A percentile compares a stretch with the other conserved stretches of the same genome.
phyloP scores from a whole-genome alignment of 35 echinoderm and acorn worm genomes.

The Hemicentrotus pulcherrimus region DNA sequence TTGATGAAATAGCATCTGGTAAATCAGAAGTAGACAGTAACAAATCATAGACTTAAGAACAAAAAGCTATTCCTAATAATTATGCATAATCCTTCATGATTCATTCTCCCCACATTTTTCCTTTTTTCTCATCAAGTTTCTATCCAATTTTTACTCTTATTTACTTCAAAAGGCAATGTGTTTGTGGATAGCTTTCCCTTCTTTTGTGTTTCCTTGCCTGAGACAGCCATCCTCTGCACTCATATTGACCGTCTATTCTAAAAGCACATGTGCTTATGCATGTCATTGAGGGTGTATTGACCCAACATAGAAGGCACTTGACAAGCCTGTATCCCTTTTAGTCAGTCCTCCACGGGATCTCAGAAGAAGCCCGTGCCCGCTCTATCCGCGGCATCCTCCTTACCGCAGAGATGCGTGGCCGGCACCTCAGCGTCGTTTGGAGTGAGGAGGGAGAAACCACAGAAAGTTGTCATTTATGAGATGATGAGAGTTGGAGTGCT shows the following conservation, averaged over 20 bases:
- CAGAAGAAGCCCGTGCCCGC: not conserved
- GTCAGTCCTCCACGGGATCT: not conserved
- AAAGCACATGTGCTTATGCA: slow-evolving; percentile 1
- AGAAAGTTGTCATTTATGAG: not conserved
- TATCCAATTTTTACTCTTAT: too few species aligned
- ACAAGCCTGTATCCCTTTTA: not conserved
- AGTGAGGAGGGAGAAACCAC: not conserved
- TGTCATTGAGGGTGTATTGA: slow-evolving; percentile 2
- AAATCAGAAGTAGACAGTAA: too few species aligned
- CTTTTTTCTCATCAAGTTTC: too few species aligned
- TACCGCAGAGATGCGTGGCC: not conserved
- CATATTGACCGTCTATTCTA: not conserved
- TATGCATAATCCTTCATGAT: too few species aligned
- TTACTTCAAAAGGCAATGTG: not conserved
- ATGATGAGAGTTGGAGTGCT: not conserved
- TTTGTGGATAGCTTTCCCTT: not conserved
- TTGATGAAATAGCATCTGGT: too few species aligned
- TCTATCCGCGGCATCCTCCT: not conserved
- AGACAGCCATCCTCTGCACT: not conserved
- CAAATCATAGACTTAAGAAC: too few species aligned
- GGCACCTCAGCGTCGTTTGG: not conserved
- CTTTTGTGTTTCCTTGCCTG: not conserved
- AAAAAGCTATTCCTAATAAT: too few species aligned
- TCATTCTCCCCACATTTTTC: too few species aligned
- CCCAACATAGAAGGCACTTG: not conserved